phyloP scores from a whole-genome alignment of 30 jellyfish, hydroid and myxozoan species.

The Aurelia sp. region DNA sequence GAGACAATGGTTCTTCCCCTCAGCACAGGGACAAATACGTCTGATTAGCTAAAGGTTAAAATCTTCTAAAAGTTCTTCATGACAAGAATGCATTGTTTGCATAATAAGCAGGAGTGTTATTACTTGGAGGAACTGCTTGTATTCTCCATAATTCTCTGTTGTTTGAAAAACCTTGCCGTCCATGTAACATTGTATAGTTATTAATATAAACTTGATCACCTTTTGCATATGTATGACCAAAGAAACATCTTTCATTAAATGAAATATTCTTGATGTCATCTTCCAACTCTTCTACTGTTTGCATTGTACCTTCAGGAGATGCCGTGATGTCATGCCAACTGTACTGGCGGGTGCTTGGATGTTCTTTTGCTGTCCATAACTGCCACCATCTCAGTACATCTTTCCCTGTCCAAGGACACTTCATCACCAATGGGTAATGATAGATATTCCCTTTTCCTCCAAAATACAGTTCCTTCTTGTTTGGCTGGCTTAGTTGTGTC shows the following conservation, averaged over 20 bases:
- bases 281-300: slow-evolving; percentile 30
- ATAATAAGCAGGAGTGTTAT: slow-evolving; percentile 39
- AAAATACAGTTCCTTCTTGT: slow-evolving; percentile 28
- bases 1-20: no score
- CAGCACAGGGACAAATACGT: no score
- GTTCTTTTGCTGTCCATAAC: slow-evolving; percentile 40
- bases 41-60: no score
- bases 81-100: background rate
- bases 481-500: no score
- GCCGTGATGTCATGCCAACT: background rate
- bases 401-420: slow-evolving; percentile 65
- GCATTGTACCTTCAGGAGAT: background rate
- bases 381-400: slow-evolving; percentile 59
- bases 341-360: slow-evolving; percentile 31
- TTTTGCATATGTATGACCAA: slow-evolving; percentile 36
- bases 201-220: slow-evolving; percentile 62
- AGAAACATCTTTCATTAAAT: slow-evolving; percentile 34
- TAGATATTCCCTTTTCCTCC: slow-evolving; percentile 45
- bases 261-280: slow-evolving; percentile 15
- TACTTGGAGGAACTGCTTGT: slow-evolving; percentile 57
- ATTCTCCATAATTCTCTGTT: slow-evolving; percentile 62
- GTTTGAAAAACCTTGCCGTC: slow-evolving; percentile 33
- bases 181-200: slow-evolving; percentile 55
- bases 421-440: slow-evolving; percentile 37
- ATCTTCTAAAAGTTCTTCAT: no score